Base-by-base conservation (phyloP, 2,113 vertebrate genomes). In the Pygoscelis antarcticus region DNA sequence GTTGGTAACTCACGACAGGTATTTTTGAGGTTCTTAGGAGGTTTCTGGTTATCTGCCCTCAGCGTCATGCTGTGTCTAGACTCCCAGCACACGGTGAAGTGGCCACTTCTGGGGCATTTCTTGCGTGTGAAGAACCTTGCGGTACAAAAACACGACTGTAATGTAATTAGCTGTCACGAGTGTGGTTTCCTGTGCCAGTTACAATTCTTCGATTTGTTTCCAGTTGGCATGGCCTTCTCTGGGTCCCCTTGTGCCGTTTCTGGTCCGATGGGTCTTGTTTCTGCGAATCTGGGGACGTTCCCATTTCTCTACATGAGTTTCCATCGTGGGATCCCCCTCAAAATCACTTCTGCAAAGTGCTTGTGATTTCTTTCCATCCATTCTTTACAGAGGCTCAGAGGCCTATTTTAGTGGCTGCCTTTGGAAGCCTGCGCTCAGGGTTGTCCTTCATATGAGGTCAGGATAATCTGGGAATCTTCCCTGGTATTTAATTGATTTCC, bases 251-350 rank as follows among this genome's bases (percentile, higher is more conserved):
- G 15, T n/a, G 42, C 46, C 55, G 26, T 17, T 94, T 34, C 26
- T 68, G 29, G 13, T 36, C 25, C 6, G 0, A 1, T 10, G 13
- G 9, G 34, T 75, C 44, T 44, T 19, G 9, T 27, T 82, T 11
- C 13, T 26, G 60, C 0, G 0, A 51, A 72, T 51, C 2, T 65
- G 49, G 32, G 72, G 44, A 64, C 0, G 0, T 58, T 65, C 19
- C 21, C 72, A 0, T 54, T 91, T 76, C 57, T 60, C 52, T 27
- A 7, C 0, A 1, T 54, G 66, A 75, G 19, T 54, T 90, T 66
- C 65, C 3, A 0, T 13, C 1, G 0, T 4, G 34, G 38, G 21
- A 65, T 57, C 44, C 46, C 40, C 9, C 42, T 85, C 52, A 90
- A 83, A 92, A 81, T 65, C 65, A 40, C 21, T 81, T 60, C 64